Conservation (phyloP, 1,140 invertebrate genomes). For the Cydia strobilella region DNA sequence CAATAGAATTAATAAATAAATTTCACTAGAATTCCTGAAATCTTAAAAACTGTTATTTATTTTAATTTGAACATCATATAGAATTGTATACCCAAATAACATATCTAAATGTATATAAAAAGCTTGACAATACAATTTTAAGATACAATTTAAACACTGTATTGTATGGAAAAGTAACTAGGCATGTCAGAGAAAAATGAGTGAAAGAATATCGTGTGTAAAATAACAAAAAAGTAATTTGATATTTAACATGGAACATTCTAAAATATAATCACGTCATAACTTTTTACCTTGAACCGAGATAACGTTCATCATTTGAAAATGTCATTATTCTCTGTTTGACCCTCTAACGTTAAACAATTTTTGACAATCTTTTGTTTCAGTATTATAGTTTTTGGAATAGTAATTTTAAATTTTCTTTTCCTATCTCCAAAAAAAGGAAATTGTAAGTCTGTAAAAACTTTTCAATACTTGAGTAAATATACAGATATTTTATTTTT, state of each 20-base stretch:
- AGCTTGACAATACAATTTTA: slow-evolving; percentile 78
- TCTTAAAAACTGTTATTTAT: neutral
- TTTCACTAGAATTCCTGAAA: neutral
- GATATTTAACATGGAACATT: neutral
- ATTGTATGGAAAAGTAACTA: slow-evolving; percentile 18
- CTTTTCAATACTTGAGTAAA: too few species aligned
- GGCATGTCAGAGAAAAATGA: slow-evolving; percentile 17
- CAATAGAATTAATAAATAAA: slow-evolving; percentile 1
- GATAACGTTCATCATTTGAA: too few species aligned
- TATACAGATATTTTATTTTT: too few species aligned
- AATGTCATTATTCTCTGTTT: too few species aligned
- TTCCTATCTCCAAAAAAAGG: too few species aligned
- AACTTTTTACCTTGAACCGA: slow-evolving; percentile 1
- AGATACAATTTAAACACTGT: slow-evolving; percentile 55
- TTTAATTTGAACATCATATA: neutral
- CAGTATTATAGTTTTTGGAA: too few species aligned
- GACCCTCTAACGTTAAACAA: too few species aligned
- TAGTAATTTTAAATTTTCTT: too few species aligned
- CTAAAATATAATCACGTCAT: neutral
- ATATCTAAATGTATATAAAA: slow-evolving; percentile 78
- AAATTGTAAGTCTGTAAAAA: too few species aligned
- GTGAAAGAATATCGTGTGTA: neutral
- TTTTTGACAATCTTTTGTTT: too few species aligned
- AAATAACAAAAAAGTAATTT: slow-evolving; percentile 4
- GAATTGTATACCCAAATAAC: slow-evolving; percentile 59